These are phyloP conservation scores for Noturus placidus DNA, from an alignment of 2,113 vertebrate species.

Conservation along the genomic window DNA sequence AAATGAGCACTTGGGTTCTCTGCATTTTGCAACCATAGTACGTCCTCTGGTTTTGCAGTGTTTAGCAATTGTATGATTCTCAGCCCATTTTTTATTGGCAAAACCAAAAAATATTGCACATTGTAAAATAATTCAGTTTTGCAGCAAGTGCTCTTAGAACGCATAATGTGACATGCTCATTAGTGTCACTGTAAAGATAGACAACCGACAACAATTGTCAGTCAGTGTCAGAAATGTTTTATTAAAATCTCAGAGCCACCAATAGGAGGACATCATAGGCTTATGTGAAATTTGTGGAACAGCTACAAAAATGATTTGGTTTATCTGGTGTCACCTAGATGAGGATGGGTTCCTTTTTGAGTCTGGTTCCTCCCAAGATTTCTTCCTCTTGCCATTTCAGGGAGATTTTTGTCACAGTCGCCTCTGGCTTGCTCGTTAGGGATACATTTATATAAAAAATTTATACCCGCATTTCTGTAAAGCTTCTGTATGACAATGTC, in stretches of 20 bases:
- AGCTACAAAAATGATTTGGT: neutral
- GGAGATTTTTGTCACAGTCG: neutral
- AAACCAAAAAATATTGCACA: neutral
- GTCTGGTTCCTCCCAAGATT: neutral
- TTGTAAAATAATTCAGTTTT: neutral
- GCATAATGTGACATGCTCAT: neutral
- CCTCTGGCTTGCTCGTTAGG: neutral
- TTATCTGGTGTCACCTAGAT: neutral
- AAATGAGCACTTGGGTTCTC: neutral
- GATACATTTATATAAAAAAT: neutral
- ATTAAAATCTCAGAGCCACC: neutral
- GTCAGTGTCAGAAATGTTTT: neutral
- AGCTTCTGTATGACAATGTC: neutral
- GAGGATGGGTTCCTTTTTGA: neutral
- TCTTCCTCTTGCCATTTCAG: neutral
- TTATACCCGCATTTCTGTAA: neutral
- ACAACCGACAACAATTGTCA: too few species aligned
- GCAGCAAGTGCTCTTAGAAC: neutral
- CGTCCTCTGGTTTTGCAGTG: neutral
- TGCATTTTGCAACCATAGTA: neutral
- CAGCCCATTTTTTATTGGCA: neutral
- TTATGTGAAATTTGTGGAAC: neutral
- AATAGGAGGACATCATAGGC: too few species aligned
- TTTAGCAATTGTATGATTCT: neutral
- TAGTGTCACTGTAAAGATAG: neutral